Evolutionary conservation across 2,113 vertebrate species (phyloP), one percentile per base, ranked within the genome.

Genomic region (Cebidichthys violaceus): DNA sequence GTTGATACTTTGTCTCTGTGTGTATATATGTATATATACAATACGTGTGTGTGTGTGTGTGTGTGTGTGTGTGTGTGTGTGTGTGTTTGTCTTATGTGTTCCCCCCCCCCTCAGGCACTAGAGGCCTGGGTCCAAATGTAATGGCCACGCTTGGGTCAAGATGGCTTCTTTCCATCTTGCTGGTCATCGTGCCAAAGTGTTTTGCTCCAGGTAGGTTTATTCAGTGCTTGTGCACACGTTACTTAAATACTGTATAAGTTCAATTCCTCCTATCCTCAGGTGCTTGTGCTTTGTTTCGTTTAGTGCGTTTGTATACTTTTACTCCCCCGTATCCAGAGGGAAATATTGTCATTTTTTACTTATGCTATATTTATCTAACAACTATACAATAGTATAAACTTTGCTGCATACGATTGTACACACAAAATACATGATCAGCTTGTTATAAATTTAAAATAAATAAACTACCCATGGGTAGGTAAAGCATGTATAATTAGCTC

Each of bases 91-190:
- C 9, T 1, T 17, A 18, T 18, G 11, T 77, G 9, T n/a, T n/a
- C n/a, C n/a, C n/a, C 33, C 31, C 29, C 50, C 29, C 52, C 9
- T 20, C 57, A 93, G 91, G 68, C 64, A 37, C 22, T 45, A 24
- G 66, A 82, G 47, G 27, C 22, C 68, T 24, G 22, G 47, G 29
- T 86, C 76, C 83, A 74, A 60, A 83, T 88, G 84, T 88, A 59
- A 94, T 93, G 93, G 90, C 86, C 69, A 77, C 68, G 67, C 24
- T 62, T 17, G 17, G 2, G 74, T 61, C 39, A 35, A 39, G 74
- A 33, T 90, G 86, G 84, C 37, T 92, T 20, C 55, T 91, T 41
- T 82, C 75, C 72, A 45, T 89, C 64, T 61, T 92, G 43, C 24
- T 93, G 74, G 31, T 67, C 55, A 67, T 8, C 52, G 15, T 90